These are phyloP conservation scores for Eubasilissa regina DNA, from an alignment of 1,140 invertebrate genomes.

Conservation along the genomic window DNA sequence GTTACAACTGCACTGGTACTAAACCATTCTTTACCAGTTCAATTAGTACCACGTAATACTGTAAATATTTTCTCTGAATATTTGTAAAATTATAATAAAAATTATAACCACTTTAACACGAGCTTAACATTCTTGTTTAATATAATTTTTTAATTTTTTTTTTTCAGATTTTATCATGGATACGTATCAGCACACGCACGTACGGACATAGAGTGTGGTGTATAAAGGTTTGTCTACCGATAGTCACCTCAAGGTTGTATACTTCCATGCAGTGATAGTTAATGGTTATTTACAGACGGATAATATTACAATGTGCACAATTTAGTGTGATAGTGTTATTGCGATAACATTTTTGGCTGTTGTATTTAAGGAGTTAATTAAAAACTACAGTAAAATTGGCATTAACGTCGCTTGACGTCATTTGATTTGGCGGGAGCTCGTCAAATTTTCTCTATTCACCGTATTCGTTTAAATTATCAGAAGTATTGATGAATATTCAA, in stretches of 20 bases:
- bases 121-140: too few species aligned
- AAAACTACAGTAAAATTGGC: neutral
- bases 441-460: too few species aligned
- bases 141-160: too few species aligned
- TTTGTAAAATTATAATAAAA: too few species aligned
- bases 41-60: too few species aligned
- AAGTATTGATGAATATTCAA: slow-evolving; percentile 21
- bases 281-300: neutral
- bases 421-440: neutral
- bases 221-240: neutral
- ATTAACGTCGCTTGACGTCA: neutral
- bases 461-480: neutral
- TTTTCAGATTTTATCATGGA: too few species aligned
- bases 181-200: too few species aligned
- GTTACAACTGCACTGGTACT: too few species aligned
- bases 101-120: too few species aligned
- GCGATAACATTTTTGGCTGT: neutral
- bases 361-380: neutral
- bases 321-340: neutral
- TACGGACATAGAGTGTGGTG: too few species aligned
- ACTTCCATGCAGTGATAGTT: slow-evolving; percentile 1
- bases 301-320: neutral
- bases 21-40: too few species aligned
- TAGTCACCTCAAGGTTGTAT: slow-evolving; percentile 13
- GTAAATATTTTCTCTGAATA: too few species aligned